phyloP scores from a whole-genome alignment of 37 sponge, comb jelly and placozoan species.

The Aplysina aerophoba region DNA sequence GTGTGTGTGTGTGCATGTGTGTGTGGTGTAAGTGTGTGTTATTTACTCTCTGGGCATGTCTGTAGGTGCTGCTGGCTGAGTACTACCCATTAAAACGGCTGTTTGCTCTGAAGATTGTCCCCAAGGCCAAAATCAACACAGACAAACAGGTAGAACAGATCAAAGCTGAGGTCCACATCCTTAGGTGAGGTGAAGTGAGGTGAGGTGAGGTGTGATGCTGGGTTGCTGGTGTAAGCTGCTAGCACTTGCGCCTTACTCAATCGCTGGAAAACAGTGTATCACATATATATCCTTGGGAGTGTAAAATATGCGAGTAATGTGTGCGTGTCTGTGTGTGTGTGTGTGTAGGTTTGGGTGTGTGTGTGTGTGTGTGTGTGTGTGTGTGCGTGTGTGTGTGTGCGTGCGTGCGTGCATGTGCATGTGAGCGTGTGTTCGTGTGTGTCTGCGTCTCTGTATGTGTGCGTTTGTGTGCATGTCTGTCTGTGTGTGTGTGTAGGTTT shows the following conservation, averaged over 20 bases:
- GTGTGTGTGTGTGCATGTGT: too few species aligned
- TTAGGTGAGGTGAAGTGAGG: constrained; percentile 60
- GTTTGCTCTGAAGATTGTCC: constrained; percentile 82
- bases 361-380: constrained; percentile 27
- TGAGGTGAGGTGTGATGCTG: too few species aligned
- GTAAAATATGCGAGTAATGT: not conserved
- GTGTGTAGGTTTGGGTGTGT: constrained; percentile 1
- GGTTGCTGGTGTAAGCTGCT: too few species aligned
- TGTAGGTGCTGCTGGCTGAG: constrained; percentile 61
- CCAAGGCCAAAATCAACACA: constrained; percentile 75
- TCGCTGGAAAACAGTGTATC: too few species aligned
- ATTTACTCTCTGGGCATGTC: not conserved
- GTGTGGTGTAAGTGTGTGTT: not conserved
- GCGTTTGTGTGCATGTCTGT: not conserved
- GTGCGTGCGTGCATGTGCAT: constrained; percentile 15
- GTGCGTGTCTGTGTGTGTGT: constrained; percentile 12
- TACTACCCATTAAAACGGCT: constrained; percentile 46
- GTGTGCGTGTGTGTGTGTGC: not conserved
- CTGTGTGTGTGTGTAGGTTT: constrained; percentile 12
- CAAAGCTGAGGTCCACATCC: constrained; percentile 64
- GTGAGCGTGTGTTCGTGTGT: constrained; percentile 22
- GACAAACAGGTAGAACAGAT: constrained; percentile 75
- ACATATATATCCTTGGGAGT: too few species aligned
- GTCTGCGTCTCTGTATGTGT: constrained; percentile 7
- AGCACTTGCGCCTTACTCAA: too few species aligned